Evolutionary conservation across 2,113 vertebrate genomes (phyloP), one percentile per base, ranked within the genome.

Genomic region (Aspiorhynchus laticeps): DNA sequence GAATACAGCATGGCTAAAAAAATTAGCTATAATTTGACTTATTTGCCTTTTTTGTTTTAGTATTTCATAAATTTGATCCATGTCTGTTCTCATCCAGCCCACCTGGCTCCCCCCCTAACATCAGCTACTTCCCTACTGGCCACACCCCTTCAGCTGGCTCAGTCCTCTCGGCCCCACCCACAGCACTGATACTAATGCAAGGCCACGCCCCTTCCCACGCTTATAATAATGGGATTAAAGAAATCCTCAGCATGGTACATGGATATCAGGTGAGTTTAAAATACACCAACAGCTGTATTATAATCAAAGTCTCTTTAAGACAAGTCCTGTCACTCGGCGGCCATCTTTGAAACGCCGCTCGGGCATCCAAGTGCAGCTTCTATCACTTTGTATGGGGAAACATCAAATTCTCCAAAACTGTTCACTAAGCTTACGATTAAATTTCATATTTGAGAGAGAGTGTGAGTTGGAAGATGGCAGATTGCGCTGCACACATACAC

Each of bases 211-310:
- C 96, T 85, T 92, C 95, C 86, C 93, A 97, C 88, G 91, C 93
- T 91, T 97, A 96, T 89, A 94, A 93, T 93, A 94, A 87, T 33
- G 95, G 96, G 89, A 93, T 95, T 82, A 96, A 96, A 93, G 95
- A 95, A 88, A 95, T 95, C 91, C 95, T 95, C 90, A 96, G 94
- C 90, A 95, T 97, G 85, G 92, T 96, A 88, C 96, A 96, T 92
- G 96, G 95, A 91, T 97, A 97, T 92, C 96, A 97, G 96, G 93
- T 97, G 89, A 92, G 93, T 84, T 28, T 24, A 87, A 17, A 63
- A 74, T 33, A 46, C 21, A 71, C 33, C 21, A 8, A 41, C 24
- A 48, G 12, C 43, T 26, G 17, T 38, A 43, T 15, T 73, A 38
- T 38, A 73, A 83, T 33, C n/a, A n/a, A n/a, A n/a, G n/a, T n/a